Conservation (phyloP, 2,888 invertebrate genomes). For the Eustalomyia histrio region DNA sequence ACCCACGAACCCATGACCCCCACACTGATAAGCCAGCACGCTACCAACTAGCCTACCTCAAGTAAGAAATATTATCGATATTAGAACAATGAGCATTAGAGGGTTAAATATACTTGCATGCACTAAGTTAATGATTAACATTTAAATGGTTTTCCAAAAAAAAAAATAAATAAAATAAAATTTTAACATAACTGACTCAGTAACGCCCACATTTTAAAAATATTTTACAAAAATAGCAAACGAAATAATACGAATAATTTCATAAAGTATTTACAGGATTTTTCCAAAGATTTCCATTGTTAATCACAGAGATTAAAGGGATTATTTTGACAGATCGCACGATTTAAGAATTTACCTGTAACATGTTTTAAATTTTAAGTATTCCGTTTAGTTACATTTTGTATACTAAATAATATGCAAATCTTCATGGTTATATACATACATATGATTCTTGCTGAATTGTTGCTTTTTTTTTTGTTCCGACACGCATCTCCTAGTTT, state of each 20-base stretch:
- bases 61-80: no score
- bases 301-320: constrained; percentile 36
- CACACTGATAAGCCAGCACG: no score
- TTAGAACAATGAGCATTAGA: no score
- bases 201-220: constrained; percentile 37
- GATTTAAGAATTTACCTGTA: constrained; percentile 50
- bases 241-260: background rate
- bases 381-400: background rate
- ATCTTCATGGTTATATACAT: no score
- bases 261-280: constrained; percentile 7
- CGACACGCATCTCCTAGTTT: background rate
- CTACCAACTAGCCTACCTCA: no score
- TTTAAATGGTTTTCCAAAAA: background rate
- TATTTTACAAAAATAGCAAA: background rate
- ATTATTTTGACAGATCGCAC: background rate
- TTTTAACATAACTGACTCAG: constrained; percentile 31
- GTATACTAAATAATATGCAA: no score
- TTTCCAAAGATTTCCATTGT: constrained; percentile 47
- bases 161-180: constrained; percentile 5
- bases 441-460: no score
- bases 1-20: no score
- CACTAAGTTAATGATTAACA: background rate
- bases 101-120: no score
- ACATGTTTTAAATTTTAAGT: background rate
- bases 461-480: no score